Conservation (phyloP, 2,113 vertebrate species). For the Sebastes fasciatus region DNA sequence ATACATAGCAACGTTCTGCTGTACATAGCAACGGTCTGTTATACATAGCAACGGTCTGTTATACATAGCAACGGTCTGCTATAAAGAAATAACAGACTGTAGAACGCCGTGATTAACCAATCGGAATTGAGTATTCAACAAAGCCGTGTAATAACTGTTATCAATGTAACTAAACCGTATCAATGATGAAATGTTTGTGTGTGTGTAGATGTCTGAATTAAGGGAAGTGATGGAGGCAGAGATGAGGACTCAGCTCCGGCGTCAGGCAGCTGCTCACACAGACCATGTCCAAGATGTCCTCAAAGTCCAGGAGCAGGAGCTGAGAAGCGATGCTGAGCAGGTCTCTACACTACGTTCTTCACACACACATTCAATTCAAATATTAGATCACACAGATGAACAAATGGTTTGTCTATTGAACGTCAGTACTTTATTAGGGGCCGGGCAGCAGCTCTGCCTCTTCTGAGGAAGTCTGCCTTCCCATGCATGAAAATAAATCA, state of each 20-base stretch:
- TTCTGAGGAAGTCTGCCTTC: too few relatives aligned
- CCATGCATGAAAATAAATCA: too few relatives aligned
- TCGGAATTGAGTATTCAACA: too few relatives aligned
- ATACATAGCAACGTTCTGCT: too few relatives aligned
- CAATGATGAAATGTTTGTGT: neutral
- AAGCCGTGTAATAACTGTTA: neutral
- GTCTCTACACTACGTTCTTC: constrained; percentile 54
- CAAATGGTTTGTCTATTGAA: neutral
- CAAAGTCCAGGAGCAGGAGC: constrained; percentile 93
- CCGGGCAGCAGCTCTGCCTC: too few relatives aligned
- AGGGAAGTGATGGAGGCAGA: constrained; percentile 96
- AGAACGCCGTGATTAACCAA: too few relatives aligned
- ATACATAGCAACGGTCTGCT: too few relatives aligned
- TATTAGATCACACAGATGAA: neutral
- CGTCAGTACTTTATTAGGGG: neutral
- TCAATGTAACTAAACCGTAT: neutral
- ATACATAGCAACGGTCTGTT: too few relatives aligned
- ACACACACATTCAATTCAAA: neutral
- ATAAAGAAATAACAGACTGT: too few relatives aligned
- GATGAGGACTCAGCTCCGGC: constrained; percentile 96
- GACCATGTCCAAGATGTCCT: constrained; percentile 95
- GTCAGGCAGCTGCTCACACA: constrained; percentile 95
- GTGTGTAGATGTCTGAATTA: constrained; percentile 88
- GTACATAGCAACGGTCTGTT: too few relatives aligned
- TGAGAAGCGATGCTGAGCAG: constrained; percentile 91